phyloP scores from a whole-genome alignment of 2,888 invertebrate genomes.

The Rhimphoctona megacephalus region DNA sequence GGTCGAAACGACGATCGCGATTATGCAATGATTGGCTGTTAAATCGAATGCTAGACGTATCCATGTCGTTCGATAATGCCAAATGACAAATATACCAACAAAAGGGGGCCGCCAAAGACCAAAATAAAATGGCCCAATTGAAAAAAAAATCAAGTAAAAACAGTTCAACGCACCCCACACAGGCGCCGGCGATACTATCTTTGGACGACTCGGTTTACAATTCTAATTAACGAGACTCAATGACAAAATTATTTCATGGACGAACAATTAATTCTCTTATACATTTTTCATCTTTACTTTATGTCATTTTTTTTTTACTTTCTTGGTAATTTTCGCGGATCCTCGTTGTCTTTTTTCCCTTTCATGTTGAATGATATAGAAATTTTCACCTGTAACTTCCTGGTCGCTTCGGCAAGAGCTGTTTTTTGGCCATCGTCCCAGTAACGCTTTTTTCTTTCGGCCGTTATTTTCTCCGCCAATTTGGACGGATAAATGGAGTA shows the following conservation, averaged over 20 bases:
- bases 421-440: slow-evolving; percentile 95
- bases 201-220: slow-evolving; percentile 79
- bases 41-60: slow-evolving; percentile 41
- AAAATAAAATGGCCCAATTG: slow-evolving; percentile 72
- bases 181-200: slow-evolving; percentile 76
- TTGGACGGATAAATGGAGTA: slow-evolving; percentile 95
- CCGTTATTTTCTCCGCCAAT: slow-evolving; percentile 92
- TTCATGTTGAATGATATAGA: background rate
- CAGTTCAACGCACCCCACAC: slow-evolving; percentile 74
- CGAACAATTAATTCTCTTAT: no score
- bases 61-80: slow-evolving; percentile 78
- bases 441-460: slow-evolving; percentile 90
- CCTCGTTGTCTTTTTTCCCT: slow-evolving; percentile 1
- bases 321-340: background rate
- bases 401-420: slow-evolving; percentile 91
- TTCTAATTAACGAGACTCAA: slow-evolving; percentile 73
- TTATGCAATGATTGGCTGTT: slow-evolving; percentile 28
- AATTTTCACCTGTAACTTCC: slow-evolving; percentile 87
- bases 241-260: slow-evolving; percentile 49
- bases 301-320: slow-evolving; percentile 15
- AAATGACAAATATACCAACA: slow-evolving; percentile 82
- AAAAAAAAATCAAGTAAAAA: slow-evolving; percentile 65
- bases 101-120: slow-evolving; percentile 73
- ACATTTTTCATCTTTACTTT: background rate
- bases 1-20: slow-evolving; percentile 22